Conservation (phyloP, 2,888 invertebrate species). For the Nephrocerus scutellatus region DNA sequence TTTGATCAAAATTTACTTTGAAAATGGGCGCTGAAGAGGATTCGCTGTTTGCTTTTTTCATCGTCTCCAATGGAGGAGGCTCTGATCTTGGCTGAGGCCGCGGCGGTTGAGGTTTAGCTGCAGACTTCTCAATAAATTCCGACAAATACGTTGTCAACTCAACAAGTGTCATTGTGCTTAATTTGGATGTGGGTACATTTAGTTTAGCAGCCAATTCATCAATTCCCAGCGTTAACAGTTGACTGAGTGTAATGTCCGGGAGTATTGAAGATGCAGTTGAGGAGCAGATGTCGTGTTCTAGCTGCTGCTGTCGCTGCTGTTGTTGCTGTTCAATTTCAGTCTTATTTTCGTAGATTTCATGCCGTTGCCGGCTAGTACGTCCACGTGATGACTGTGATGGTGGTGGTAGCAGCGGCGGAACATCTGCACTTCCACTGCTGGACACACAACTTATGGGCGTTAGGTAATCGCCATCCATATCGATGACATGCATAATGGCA, state of each 20-base stretch:
- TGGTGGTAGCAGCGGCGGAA: conserved; percentile 50
- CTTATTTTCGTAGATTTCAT: conserved; percentile 45
- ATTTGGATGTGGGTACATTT: conserved; percentile 68
- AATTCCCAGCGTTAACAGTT: conserved; percentile 73
- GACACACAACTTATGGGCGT: conserved; percentile 61
- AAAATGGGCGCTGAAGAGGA: conserved; percentile 32
- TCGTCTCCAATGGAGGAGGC: conserved; percentile 22
- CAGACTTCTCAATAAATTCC: conserved; percentile 49
- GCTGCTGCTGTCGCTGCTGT: conserved; percentile 13
- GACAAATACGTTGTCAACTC: conserved; percentile 77
- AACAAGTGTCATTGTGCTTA: conserved; percentile 80
- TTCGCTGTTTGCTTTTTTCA: conserved; percentile 37
- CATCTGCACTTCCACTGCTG: no score
- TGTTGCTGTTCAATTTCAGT: conserved; percentile 39
- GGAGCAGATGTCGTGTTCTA: conserved; percentile 10
- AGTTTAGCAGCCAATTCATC: conserved; percentile 70
- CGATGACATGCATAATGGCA: conserved; percentile 56
- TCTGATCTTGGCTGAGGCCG: conserved; percentile 24
- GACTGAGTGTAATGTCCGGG: conserved; percentile 70
- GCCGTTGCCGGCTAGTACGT: conserved; percentile 37
- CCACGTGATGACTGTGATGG: conserved; percentile 40
- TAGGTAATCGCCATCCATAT: conserved; percentile 66
- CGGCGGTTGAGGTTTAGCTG: neutral
- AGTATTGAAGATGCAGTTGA: conserved; percentile 27
- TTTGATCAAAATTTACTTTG: conserved; percentile 45